A percentile compares a stretch with the other conserved stretches of the same genome.
phyloP scores from a whole-genome alignment of 1,140 invertebrate genomes.

The Calycopis cecrops region DNA sequence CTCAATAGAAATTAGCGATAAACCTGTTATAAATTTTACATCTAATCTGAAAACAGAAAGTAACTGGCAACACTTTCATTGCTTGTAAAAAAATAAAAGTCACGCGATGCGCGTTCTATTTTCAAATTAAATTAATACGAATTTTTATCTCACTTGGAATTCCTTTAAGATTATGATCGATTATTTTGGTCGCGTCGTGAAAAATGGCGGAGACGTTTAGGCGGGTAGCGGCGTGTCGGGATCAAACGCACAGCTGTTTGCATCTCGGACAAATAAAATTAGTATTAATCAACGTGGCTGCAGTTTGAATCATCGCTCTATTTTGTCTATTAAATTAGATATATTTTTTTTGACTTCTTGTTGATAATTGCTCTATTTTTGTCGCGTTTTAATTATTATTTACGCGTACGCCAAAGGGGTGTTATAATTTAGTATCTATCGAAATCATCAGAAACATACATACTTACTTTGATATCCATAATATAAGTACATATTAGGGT shows the following conservation, averaged over 20 bases:
- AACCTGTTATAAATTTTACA: too few species aligned
- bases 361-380: conserved; percentile 10
- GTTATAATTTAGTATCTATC: too few species aligned
- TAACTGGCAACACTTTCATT: neutral
- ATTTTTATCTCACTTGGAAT: conserved; percentile 43
- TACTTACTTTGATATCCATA: too few species aligned
- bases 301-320: conserved; percentile 13
- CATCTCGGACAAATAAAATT: conserved; percentile 68
- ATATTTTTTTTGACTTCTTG: neutral
- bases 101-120: conserved; percentile 9
- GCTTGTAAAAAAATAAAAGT: conserved; percentile 6
- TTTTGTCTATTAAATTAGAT: conserved; percentile 2
- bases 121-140: conserved; percentile 27
- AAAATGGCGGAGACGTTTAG: conserved; percentile 56
- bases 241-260: conserved; percentile 64
- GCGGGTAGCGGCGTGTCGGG: conserved; percentile 52
- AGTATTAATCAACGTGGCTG: conserved; percentile 55
- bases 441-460: too few species aligned
- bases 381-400: too few species aligned
- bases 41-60: conserved; percentile 1
- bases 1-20: too few species aligned
- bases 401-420: too few species aligned
- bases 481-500: too few species aligned
- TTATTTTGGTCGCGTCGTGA: conserved; percentile 36
- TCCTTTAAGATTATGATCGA: conserved; percentile 63